These are phyloP conservation scores for Cactoblastis cactorum DNA, from an alignment of 2,888 invertebrate genomes.

Conservation along the genomic window DNA sequence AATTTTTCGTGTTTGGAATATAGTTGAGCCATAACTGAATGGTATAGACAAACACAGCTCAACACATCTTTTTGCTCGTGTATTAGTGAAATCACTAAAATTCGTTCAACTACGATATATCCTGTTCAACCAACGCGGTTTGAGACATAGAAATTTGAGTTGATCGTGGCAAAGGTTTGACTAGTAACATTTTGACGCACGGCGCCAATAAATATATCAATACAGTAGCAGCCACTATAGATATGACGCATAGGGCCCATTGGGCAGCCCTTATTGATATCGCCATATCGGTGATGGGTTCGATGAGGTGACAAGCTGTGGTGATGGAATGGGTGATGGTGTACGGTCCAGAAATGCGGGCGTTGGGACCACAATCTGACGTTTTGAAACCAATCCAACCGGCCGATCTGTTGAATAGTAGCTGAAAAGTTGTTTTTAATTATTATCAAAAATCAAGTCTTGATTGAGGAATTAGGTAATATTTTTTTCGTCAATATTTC, in stretches of 20 bases:
- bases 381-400: constrained; percentile 67
- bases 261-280: constrained; percentile 61
- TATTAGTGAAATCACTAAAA: too few species aligned
- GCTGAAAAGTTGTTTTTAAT: constrained; percentile 48
- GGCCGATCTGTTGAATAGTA: constrained; percentile 68
- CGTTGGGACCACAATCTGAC: constrained; percentile 61
- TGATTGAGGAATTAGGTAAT: too few species aligned
- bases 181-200: constrained; percentile 47
- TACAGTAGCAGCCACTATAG: constrained; percentile 52
- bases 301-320: constrained; percentile 38
- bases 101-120: constrained; percentile 39
- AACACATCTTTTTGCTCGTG: too few species aligned
- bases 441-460: too few species aligned
- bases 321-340: constrained; percentile 43
- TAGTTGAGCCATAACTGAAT: too few species aligned
- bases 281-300: constrained; percentile 38
- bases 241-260: constrained; percentile 57
- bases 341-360: constrained; percentile 60
- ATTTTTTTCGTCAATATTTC: too few species aligned
- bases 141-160: constrained; percentile 61
- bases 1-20: too few species aligned
- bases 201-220: constrained; percentile 59
- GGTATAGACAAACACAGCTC: too few species aligned
- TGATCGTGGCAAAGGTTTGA: constrained; percentile 39
- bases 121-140: constrained; percentile 55